These are phyloP conservation scores for Sorex araneus DNA, from an alignment of 2,113 vertebrate species.

Conservation along the genomic window DNA sequence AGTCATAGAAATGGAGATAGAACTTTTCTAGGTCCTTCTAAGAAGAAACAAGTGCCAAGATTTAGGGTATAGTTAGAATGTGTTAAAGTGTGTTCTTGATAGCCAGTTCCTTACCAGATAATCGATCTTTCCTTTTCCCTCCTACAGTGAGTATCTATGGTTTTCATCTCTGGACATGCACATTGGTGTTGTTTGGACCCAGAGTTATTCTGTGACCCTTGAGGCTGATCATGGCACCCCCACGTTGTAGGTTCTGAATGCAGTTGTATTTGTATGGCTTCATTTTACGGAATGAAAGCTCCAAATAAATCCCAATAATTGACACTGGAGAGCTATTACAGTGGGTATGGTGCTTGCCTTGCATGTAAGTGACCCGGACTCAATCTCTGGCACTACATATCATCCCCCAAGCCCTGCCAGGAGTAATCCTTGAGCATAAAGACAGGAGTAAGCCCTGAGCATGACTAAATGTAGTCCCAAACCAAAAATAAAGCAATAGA, in stretches of 20 bases:
- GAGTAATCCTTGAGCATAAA: too few relatives aligned
- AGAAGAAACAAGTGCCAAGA: constrained; percentile 63
- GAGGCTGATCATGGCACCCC: too few relatives aligned
- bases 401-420: too few relatives aligned
- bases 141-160: too few relatives aligned
- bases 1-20: constrained; percentile 16
- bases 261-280: not conserved
- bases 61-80: constrained; percentile 63
- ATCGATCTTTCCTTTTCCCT: not conserved
- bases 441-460: too few relatives aligned
- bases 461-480: too few relatives aligned
- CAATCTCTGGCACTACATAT: too few relatives aligned
- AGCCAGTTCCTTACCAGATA: constrained; percentile 30
- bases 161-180: too few relatives aligned
- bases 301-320: not conserved
- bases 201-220: not conserved
- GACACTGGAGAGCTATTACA: too few relatives aligned
- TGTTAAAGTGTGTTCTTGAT: constrained; percentile 67
- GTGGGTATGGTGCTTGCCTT: too few relatives aligned
- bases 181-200: not conserved
- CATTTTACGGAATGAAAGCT: not conserved
- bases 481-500: not conserved
- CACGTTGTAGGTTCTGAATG: too few relatives aligned
- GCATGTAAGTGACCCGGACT: too few relatives aligned
- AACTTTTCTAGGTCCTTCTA: constrained; percentile 61